Percentiles rank a stretch among this genome's conserved stretches.
Evolutionary conservation across 2,888 invertebrate species (phyloP).

Genomic region (Opisthograptis luteolata): DNA sequence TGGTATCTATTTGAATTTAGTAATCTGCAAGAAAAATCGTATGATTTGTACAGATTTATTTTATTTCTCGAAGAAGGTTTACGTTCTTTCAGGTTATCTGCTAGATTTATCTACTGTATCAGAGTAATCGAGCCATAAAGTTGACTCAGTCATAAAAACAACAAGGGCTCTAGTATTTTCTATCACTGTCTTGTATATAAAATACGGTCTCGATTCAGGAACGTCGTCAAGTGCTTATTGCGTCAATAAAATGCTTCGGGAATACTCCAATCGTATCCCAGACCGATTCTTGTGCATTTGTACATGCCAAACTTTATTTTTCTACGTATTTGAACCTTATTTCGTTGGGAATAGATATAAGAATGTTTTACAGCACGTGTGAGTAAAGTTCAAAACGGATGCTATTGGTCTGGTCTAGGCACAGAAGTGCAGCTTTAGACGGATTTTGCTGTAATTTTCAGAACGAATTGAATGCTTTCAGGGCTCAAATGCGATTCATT

Average conservation of each 20-base stretch:
- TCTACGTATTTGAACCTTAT: constrained; percentile 19
- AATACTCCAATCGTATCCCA: constrained; percentile 60
- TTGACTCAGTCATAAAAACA: constrained; percentile 1
- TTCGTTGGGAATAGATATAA: constrained; percentile 14
- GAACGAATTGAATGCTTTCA: constrained; percentile 53
- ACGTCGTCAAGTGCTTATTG: constrained; percentile 65
- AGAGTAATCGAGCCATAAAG: too few species aligned
- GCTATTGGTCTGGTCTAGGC: constrained; percentile 46
- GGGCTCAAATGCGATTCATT: constrained; percentile 5
- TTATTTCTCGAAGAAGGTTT: too few species aligned
- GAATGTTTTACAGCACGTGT: constrained; percentile 22
- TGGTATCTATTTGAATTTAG: too few species aligned
- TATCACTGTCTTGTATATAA: constrained; percentile 18
- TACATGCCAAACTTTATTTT: constrained; percentile 25
- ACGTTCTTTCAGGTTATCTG: too few species aligned
- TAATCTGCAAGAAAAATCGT: too few species aligned
- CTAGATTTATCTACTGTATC: too few species aligned
- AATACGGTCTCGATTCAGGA: constrained; percentile 27
- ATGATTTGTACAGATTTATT: too few species aligned
- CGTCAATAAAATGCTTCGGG: constrained; percentile 70
- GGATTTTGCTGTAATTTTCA: constrained; percentile 50
- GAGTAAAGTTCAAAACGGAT: constrained; percentile 26
- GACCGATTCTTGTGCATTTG: constrained; percentile 52
- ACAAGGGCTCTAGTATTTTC: constrained; percentile 5
- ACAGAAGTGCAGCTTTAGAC: constrained; percentile 42